These are phyloP conservation scores for Aphrophora alni DNA, from an alignment of 2,888 invertebrate genomes.

Conservation along the genomic window DNA sequence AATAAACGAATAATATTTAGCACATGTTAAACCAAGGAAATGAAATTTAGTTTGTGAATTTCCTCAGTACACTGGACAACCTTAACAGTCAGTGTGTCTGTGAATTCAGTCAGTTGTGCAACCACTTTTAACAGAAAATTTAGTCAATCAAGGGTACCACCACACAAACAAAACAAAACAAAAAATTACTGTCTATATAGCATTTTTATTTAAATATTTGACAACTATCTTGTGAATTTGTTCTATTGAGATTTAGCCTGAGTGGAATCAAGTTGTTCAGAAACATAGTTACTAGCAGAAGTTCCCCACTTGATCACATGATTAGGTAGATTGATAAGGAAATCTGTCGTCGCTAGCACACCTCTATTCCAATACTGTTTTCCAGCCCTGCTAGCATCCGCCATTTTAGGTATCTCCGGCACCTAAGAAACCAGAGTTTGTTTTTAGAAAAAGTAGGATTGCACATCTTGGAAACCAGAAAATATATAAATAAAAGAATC, in stretches of 20 bases:
- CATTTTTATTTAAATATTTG: neutral
- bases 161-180: too few relatives aligned
- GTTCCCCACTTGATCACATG: neutral
- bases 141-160: too few relatives aligned
- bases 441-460: neutral
- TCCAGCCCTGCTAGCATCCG: neutral
- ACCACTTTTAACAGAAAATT: too few relatives aligned
- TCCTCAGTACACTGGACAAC: too few relatives aligned
- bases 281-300: neutral
- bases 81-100: too few relatives aligned
- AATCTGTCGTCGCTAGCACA: neutral
- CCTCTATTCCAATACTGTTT: constrained; percentile 2
- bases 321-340: neutral
- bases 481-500: too few relatives aligned
- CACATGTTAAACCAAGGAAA: too few relatives aligned
- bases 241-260: neutral
- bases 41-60: too few relatives aligned
- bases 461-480: too few relatives aligned
- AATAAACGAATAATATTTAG: too few relatives aligned
- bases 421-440: neutral
- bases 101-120: too few relatives aligned
- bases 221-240: neutral
- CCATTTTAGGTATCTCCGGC: constrained; percentile 2
- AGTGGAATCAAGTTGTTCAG: neutral
- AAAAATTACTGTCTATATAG: too few relatives aligned